These are phyloP conservation scores for Lagopus muta DNA, from an alignment of 2,113 vertebrate genomes.

Conservation along the genomic window DNA sequence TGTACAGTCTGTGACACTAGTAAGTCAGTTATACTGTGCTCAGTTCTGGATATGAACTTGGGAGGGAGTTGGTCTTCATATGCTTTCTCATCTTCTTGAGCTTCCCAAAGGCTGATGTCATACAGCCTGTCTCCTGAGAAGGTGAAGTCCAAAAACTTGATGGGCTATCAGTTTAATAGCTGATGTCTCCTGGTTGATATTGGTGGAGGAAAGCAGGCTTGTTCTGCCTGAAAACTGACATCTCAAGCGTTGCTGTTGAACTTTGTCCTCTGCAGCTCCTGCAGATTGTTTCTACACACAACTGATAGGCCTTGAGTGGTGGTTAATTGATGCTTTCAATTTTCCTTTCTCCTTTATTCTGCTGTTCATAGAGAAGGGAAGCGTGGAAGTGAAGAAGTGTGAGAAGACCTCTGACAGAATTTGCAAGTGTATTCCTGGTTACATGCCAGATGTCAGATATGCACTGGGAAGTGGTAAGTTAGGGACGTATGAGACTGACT, in stretches of 20 bases:
- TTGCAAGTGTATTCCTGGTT: constrained; percentile 44
- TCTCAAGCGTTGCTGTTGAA: not conserved
- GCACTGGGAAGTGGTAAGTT: not conserved
- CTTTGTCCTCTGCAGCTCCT: not conserved
- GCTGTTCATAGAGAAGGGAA: constrained; percentile 35
- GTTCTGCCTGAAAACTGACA: not conserved
- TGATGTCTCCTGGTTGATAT: not conserved
- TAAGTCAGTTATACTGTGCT: not conserved
- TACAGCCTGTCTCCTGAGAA: not conserved
- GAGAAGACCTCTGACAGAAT: constrained; percentile 26
- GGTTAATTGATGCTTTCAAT: not conserved
- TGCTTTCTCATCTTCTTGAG: not conserved
- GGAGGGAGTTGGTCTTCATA: not conserved
- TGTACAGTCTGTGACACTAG: constrained; percentile 70
- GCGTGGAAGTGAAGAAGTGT: constrained; percentile 42
- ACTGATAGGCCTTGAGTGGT: not conserved
- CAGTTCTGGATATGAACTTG: fast-evolving
- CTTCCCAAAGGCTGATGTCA: not conserved
- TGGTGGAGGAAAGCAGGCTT: not conserved
- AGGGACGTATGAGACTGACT: not conserved
- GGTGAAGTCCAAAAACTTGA: not conserved
- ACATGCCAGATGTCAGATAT: not conserved
- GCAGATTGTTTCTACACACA: not conserved
- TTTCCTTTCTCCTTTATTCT: not conserved
- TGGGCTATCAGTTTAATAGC: not conserved